Evolutionary conservation across 2,888 invertebrate species (phyloP), one percentile per base, ranked within the genome.

Genomic region (Lydus trimaculatus): DNA sequence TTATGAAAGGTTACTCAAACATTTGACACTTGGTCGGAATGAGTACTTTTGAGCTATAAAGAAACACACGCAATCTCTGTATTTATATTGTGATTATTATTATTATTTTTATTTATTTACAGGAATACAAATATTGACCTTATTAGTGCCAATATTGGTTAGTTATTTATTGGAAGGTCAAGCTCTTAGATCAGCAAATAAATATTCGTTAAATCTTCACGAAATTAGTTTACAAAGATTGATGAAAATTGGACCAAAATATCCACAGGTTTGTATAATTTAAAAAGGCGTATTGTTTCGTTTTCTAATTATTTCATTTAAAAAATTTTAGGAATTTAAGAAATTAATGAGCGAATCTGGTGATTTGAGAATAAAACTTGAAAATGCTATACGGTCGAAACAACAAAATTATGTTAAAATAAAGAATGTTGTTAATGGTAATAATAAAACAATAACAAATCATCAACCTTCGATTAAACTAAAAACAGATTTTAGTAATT

Each of bases 401-500:
- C 91, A 91, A 76, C 91, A 89, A 84, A 84, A 88, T 73, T 87
- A 88, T 76, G 86, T 87, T 67, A 88, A 89, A 73, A 82, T 83
- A 28, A 86, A 84, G 75, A 84, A 83, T 65, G 88, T 88, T 74
- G 80, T 85, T 56, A 86, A 85, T 71, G 48, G 28, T 48, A 83
- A 85, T 63, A 82, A 79, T 66, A 87, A 88, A 73, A 80, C 83
- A 43, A 66, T 80, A 60, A 76, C 82, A 61, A 81, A 79, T 72
- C 87, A 87, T 79, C 86, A 87, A 69, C 95, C 94, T 69, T 92
- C 94, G 63, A 97, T 97, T 81, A 95, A 96, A 85, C 88, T 97
- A 75, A 97, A 96, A 88, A 97, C 96, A 2, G 95, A 97, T 86
- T 98, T 97, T 84, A 96, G 96, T 80, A 96, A 97, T 86, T 98